These are phyloP conservation scores for Cyphomyrmex costatus DNA, from an alignment of 1,140 invertebrate species.

Conservation along the genomic window DNA sequence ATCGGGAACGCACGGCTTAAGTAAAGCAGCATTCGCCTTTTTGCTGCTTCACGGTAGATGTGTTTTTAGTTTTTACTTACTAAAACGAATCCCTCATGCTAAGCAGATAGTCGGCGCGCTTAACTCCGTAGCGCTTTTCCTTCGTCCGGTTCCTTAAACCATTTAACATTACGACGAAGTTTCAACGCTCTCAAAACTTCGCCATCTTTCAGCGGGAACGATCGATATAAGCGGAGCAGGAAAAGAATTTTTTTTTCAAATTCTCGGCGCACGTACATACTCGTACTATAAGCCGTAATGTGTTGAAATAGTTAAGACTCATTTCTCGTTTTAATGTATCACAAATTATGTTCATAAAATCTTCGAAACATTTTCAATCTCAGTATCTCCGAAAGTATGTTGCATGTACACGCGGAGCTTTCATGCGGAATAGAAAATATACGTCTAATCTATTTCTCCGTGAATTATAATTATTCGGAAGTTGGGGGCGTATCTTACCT, in stretches of 20 bases:
- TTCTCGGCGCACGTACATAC: background rate
- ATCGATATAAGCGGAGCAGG: background rate
- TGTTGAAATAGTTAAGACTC: background rate
- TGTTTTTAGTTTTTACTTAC: conserved; percentile 51
- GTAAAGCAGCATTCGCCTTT: background rate
- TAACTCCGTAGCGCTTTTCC: background rate
- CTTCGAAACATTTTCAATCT: background rate
- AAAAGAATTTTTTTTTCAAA: background rate
- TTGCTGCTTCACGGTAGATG: background rate
- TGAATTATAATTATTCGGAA: conserved; percentile 40
- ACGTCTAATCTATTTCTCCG: background rate
- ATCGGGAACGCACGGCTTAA: background rate
- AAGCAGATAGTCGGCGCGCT: conserved; percentile 37
- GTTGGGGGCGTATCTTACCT: conserved; percentile 10
- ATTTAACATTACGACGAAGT: conserved; percentile 54
- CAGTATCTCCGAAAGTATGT: background rate
- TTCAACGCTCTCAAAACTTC: conserved; percentile 56
- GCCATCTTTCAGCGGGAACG: background rate
- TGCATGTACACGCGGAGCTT: background rate
- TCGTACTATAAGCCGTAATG: background rate
- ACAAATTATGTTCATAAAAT: background rate
- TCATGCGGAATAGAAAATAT: background rate
- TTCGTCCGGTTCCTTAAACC: conserved; percentile 46
- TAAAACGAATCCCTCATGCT: conserved; percentile 40
- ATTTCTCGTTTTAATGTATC: background rate